phyloP scores from a whole-genome alignment of 2,113 vertebrate genomes.

The Hemicordylus capensis region DNA sequence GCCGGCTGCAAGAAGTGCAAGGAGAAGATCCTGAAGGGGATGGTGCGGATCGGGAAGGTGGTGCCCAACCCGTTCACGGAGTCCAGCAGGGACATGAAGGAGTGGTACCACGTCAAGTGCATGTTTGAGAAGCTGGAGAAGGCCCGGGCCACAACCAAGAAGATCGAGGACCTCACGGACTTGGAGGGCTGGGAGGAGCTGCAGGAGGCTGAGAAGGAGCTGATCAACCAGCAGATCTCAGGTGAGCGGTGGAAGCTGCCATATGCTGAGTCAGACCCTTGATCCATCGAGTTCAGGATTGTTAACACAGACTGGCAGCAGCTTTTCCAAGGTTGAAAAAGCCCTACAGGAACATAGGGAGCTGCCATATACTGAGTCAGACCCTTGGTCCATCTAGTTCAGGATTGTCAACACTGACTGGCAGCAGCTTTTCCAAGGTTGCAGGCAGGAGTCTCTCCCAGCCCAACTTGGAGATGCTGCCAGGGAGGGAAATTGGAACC shows the following conservation, averaged over 20 bases:
- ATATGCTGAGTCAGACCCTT: too few species aligned
- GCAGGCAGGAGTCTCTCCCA: too few species aligned
- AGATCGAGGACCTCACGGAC: constrained; percentile 94
- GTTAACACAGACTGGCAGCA: too few species aligned
- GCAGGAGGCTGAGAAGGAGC: constrained; percentile 89
- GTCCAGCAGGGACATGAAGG: constrained; percentile 96
- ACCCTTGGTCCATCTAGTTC: too few species aligned
- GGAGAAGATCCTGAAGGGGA: constrained; percentile 92
- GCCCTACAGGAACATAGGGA: too few species aligned
- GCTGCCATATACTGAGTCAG: too few species aligned
- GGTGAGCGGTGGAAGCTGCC: constrained; percentile 76
- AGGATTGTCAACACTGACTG: too few species aligned
- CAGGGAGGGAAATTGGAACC: too few species aligned
- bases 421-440: too few species aligned
- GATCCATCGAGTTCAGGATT: too few species aligned
- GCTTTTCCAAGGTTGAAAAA: too few species aligned
- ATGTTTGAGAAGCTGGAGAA: constrained; percentile 97
- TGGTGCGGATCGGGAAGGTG: constrained; percentile 94
- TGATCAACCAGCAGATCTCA: constrained; percentile 88
- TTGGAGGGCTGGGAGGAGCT: constrained; percentile 97
- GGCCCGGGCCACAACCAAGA: constrained; percentile 94
- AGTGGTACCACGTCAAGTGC: constrained; percentile 97
- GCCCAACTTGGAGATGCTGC: too few species aligned
- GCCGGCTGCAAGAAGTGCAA: constrained; percentile 99
- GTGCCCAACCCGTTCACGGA: constrained; percentile 98